phyloP scores from a whole-genome alignment of 2,888 invertebrate species.

The Amphipyra berbera region DNA sequence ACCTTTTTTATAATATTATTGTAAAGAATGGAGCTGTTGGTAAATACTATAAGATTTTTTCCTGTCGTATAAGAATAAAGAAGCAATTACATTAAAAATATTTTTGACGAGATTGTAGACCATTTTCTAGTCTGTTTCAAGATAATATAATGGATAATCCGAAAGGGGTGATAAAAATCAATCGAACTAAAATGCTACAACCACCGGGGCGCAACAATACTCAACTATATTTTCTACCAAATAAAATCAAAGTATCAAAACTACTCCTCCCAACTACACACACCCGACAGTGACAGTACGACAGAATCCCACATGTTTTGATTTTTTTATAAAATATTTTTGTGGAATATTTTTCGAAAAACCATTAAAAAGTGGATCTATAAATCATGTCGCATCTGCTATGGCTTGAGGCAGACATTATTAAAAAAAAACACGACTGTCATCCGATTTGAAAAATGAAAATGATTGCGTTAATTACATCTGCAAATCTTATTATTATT shows the following conservation, averaged over 20 bases:
- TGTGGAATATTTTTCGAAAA: constrained; percentile 83
- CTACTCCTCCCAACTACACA: constrained; percentile 27
- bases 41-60: no score
- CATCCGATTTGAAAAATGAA: constrained; percentile 57
- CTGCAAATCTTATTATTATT: constrained; percentile 42
- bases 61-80: no score
- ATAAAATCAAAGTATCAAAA: constrained; percentile 63
- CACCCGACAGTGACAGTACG: constrained; percentile 71
- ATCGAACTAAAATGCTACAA: no score
- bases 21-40: no score
- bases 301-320: constrained; percentile 82
- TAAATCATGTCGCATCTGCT: constrained; percentile 87
- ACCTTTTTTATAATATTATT: no score
- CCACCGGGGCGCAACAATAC: no score
- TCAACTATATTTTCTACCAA: not conserved
- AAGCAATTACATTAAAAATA: no score
- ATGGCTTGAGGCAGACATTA: constrained; percentile 69
- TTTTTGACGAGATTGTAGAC: no score
- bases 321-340: constrained; percentile 79
- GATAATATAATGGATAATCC: no score
- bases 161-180: no score
- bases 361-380: constrained; percentile 83
- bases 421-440: constrained; percentile 64
- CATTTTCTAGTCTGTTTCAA: no score
- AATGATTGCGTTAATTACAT: constrained; percentile 42